Conservation (phyloP, 2,888 invertebrate genomes). For the Perizoma affinitatum region DNA sequence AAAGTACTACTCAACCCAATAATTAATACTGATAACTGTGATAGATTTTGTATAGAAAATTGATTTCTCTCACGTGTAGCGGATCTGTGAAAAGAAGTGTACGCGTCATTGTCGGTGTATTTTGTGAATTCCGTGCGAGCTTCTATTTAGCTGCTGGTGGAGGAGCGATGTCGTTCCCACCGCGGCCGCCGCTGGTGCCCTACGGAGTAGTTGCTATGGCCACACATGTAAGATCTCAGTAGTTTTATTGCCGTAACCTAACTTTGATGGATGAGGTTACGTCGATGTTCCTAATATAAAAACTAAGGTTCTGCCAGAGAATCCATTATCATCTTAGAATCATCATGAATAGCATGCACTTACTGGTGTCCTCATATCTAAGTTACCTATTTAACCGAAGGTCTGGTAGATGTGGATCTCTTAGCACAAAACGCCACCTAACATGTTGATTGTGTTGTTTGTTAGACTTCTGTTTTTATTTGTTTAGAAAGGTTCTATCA, state of each 20-base stretch:
- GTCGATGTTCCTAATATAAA: background rate
- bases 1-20: background rate
- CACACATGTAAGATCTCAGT: conserved; percentile 86
- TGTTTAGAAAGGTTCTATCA: no score
- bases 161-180: conserved; percentile 92
- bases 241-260: conserved; percentile 41
- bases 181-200: conserved; percentile 92
- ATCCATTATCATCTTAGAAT: background rate
- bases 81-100: conserved; percentile 33
- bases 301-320: background rate
- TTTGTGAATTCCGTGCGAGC: conserved; percentile 28
- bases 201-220: conserved; percentile 89
- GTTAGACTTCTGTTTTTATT: no score
- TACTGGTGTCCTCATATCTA: background rate
- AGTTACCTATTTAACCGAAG: background rate
- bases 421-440: background rate
- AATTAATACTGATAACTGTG: background rate
- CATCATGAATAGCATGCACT: background rate
- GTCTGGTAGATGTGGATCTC: background rate
- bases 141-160: conserved; percentile 17
- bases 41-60: background rate
- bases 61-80: background rate
- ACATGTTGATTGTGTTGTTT: background rate
- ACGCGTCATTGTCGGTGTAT: conserved; percentile 48
- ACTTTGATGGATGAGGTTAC: conserved; percentile 24